phyloP scores from a whole-genome alignment of 2,113 vertebrate genomes.

The Anas platyrhynchos region DNA sequence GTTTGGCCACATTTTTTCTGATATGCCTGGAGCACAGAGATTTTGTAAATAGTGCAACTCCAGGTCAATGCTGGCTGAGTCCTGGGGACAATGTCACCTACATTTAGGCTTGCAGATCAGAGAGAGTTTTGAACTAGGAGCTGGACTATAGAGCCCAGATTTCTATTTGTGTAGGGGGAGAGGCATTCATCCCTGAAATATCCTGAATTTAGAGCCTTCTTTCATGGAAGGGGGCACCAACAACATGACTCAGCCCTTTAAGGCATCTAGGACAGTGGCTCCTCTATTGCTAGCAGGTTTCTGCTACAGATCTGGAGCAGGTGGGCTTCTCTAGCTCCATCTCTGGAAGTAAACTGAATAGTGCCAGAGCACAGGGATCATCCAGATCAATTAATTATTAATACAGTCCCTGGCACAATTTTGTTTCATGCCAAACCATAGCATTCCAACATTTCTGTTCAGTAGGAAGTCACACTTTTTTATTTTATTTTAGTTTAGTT shows the following conservation, averaged over 20 bases:
- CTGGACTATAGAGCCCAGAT: not conserved
- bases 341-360: not conserved
- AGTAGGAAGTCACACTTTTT: not conserved
- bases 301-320: not conserved
- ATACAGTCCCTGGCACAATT: not conserved
- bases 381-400: not conserved
- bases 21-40: slow-evolving; percentile 32
- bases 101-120: not conserved
- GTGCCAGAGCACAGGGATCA: not conserved
- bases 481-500: no score
- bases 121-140: not conserved
- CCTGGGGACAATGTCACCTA: not conserved
- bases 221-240: not conserved
- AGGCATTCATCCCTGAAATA: not conserved
- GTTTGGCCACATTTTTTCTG: slow-evolving; percentile 45
- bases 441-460: not conserved
- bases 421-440: not conserved
- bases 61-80: not conserved
- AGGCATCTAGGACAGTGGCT: not conserved
- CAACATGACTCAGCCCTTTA: not conserved
- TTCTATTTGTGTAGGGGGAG: not conserved
- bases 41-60: slow-evolving; percentile 14
- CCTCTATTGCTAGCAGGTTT: not conserved
- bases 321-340: not conserved
- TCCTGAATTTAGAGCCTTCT: not conserved